Percentiles rank a stretch among this genome's conserved stretches.
Evolutionary conservation across 2,113 vertebrate species (phyloP).

Genomic region (Myotis brandtii): DNA sequence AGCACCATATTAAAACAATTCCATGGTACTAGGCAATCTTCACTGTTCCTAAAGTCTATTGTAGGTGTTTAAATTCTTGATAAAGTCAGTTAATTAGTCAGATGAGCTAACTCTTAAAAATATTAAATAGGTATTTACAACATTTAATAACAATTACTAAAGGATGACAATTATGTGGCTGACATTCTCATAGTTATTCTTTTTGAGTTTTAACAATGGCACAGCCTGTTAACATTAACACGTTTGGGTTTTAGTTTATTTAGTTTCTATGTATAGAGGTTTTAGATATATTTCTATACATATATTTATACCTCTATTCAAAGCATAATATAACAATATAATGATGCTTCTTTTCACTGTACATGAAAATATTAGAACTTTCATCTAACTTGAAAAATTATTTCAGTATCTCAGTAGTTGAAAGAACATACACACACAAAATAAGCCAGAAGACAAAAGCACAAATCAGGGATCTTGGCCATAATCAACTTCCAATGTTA

Average conservation of each 20-base stretch:
- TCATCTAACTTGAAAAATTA: not conserved
- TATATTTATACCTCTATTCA: not conserved
- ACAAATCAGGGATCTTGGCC: not conserved
- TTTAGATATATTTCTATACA: not conserved
- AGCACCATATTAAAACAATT: not conserved
- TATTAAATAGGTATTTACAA: not conserved
- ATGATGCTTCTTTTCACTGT: not conserved
- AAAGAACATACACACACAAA: not conserved
- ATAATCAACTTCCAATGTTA: not conserved
- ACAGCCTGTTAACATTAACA: not conserved
- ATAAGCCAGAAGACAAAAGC: not conserved
- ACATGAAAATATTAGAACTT: not conserved
- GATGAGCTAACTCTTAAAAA: not conserved
- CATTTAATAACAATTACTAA: not conserved
- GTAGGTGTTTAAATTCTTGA: slow-evolving; percentile 24
- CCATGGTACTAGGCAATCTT: not conserved
- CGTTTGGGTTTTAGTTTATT: not conserved
- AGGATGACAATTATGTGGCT: not conserved
- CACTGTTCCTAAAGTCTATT: not conserved
- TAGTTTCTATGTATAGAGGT: slow-evolving; percentile 16
- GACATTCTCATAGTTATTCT: not conserved
- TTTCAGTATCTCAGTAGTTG: not conserved
- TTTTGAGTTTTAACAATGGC: slow-evolving; percentile 2
- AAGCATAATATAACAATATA: not conserved
- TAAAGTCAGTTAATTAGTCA: not conserved